Base-by-base conservation (phyloP, 2,888 invertebrate genomes). In the Dolichopus griseipennis region DNA sequence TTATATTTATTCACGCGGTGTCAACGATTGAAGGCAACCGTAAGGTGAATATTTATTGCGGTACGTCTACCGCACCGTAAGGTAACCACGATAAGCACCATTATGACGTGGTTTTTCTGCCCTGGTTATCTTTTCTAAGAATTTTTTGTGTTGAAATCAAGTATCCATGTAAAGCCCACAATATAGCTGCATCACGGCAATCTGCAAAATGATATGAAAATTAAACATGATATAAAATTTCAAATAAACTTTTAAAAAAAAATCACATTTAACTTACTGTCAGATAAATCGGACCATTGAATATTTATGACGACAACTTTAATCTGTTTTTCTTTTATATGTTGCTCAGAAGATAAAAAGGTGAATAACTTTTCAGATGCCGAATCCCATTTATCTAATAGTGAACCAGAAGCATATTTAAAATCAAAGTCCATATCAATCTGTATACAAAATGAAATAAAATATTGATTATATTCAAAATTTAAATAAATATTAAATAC, bases 71-170 rank as follows among this genome's bases (percentile, higher is more conserved):
- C n/a, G n/a, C n/a, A n/a, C n/a, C n/a, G n/a, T n/a, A n/a, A n/a
- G n/a, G n/a, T n/a, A n/a, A n/a, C n/a, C n/a, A n/a, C n/a, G n/a
- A n/a, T n/a, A n/a, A n/a, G n/a, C n/a, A n/a, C n/a, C n/a, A n/a
- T 69, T n/a, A 63, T 37, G 65, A 66, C 9, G 52, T 65, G 15
- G 64, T 43, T n/a, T 65, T 68, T 64, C 65, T 66, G 34, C 68
- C 66, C 1, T 34, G 15, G 5, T 64, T 66, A n/a, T 64, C 65
- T 21, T 66, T 69, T 37, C 65, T 27, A 10, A 66, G 66, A 61
- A 65, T 61, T 64, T 64, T 68, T 20, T 61, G 64, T 18, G 69
- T 68, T 21, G 69, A 68, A 10, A 62, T 22, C 21, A 63, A 63
- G 22, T 63, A 63, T 37, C n/a, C n/a, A n/a, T n/a, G n/a, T n/a